A percentile compares a stretch with the other conserved stretches of the same genome.
These are phyloP conservation scores for Formica selysi DNA, from an alignment of 1,140 invertebrate species.

Conservation along the genomic window DNA sequence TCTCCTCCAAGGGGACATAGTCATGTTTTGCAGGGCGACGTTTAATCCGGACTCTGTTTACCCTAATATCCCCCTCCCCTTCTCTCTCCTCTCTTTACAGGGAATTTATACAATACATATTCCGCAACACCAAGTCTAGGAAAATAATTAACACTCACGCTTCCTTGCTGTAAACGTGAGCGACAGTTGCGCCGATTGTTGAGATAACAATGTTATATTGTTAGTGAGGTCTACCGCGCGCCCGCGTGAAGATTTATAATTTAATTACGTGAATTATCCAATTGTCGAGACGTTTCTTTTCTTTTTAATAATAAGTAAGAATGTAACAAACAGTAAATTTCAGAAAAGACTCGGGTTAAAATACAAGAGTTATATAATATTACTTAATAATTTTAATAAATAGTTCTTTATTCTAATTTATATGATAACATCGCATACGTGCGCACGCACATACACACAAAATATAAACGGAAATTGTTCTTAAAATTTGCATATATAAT, in stretches of 20 bases:
- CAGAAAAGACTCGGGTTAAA: neutral
- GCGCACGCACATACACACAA: no score
- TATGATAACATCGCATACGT: neutral
- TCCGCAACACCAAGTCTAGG: constrained; percentile 15
- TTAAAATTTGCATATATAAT: neutral
- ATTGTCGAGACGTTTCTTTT: neutral
- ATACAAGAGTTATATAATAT: neutral
- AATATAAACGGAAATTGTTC: neutral
- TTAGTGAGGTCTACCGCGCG: constrained; percentile 13
- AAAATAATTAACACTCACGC: constrained; percentile 55
- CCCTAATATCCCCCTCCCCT: neutral
- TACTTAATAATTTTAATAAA: neutral
- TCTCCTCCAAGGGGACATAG: neutral
- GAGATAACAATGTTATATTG: constrained; percentile 34
- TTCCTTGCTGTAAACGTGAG: constrained; percentile 16
- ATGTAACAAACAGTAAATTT: neutral
- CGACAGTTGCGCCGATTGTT: constrained; percentile 44
- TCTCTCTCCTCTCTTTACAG: no score
- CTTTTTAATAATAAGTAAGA: neutral
- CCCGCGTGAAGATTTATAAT: neutral
- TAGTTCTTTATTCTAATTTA: neutral
- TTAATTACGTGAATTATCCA: neutral
- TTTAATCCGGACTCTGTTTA: neutral
- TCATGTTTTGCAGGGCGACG: constrained; percentile 12
- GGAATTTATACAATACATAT: constrained; percentile 29